Conservation (phyloP, 1,140 invertebrate genomes). For the Ericerus pela region DNA sequence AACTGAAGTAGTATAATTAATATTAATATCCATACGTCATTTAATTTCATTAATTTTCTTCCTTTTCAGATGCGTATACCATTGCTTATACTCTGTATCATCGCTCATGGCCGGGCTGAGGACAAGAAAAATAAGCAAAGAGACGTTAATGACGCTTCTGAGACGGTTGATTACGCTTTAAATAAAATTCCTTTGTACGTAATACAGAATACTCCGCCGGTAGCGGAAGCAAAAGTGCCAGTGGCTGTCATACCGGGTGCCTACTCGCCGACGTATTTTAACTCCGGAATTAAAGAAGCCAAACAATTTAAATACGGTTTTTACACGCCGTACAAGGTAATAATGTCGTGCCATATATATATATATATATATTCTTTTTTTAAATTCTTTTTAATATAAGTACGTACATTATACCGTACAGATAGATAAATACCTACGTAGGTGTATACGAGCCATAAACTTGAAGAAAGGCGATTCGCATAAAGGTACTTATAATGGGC, state of each 20-base stretch:
- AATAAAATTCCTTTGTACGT: conserved; percentile 1
- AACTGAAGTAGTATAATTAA: too few relatives aligned
- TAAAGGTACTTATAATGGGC: too few relatives aligned
- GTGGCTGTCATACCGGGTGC: neutral
- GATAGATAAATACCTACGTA: too few relatives aligned
- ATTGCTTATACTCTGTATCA: neutral
- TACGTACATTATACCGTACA: too few relatives aligned
- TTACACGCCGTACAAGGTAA: neutral
- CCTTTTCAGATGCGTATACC: too few relatives aligned
- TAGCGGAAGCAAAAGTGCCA: neutral
- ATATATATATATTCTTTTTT: too few relatives aligned
- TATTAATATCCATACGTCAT: too few relatives aligned
- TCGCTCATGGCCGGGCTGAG: neutral
- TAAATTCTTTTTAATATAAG: too few relatives aligned
- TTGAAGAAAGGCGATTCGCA: too few relatives aligned
- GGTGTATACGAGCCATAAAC: too few relatives aligned
- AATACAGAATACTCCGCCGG: neutral
- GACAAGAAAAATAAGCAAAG: neutral
- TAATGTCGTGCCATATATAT: too few relatives aligned
- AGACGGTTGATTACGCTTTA: neutral
- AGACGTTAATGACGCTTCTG: conserved; percentile 2
- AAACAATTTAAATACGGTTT: neutral
- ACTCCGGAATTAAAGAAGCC: neutral
- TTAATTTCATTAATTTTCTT: too few relatives aligned
- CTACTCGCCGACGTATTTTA: neutral